Evolutionary conservation across 2,797 vertebrate genomes (phyloP).

Genomic region (Decapterus maruadsi): DNA sequence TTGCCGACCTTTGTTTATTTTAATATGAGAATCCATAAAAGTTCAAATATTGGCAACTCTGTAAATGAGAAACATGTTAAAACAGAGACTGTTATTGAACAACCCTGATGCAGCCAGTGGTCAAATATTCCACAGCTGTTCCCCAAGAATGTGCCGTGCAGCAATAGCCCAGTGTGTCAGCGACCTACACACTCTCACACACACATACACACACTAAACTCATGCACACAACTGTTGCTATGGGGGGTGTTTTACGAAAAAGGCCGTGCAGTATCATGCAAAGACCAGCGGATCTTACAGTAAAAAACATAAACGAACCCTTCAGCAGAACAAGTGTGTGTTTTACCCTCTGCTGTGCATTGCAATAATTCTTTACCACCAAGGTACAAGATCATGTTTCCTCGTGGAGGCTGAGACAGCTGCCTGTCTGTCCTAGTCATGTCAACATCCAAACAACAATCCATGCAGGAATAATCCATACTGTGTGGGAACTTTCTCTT

Average conservation of each 20-base stretch:
- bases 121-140: constrained; percentile 63
- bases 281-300: constrained; percentile 24
- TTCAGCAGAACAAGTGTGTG: constrained; percentile 39
- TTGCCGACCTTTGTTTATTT: background rate
- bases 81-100: constrained; percentile 10
- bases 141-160: constrained; percentile 53
- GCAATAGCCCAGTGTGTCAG: constrained; percentile 28
- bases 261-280: constrained; percentile 15
- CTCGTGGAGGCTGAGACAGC: constrained; percentile 44
- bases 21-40: background rate
- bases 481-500: constrained; percentile 34
- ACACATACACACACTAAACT: constrained; percentile 22
- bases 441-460: constrained; percentile 46
- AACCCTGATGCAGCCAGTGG: constrained; percentile 23
- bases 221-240: constrained; percentile 32
- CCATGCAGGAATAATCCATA: constrained; percentile 17
- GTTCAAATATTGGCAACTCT: background rate
- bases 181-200: constrained; percentile 2
- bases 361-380: constrained; percentile 48
- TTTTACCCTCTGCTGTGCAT: constrained; percentile 48
- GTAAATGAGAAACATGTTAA: constrained; percentile 1
- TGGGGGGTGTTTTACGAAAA: constrained; percentile 18
- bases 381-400: constrained; percentile 50
- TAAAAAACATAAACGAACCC: constrained; percentile 49
- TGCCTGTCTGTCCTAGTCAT: constrained; percentile 38